phyloP scores from a whole-genome alignment of 2,888 invertebrate genomes.

The Galeruca laticollis region DNA sequence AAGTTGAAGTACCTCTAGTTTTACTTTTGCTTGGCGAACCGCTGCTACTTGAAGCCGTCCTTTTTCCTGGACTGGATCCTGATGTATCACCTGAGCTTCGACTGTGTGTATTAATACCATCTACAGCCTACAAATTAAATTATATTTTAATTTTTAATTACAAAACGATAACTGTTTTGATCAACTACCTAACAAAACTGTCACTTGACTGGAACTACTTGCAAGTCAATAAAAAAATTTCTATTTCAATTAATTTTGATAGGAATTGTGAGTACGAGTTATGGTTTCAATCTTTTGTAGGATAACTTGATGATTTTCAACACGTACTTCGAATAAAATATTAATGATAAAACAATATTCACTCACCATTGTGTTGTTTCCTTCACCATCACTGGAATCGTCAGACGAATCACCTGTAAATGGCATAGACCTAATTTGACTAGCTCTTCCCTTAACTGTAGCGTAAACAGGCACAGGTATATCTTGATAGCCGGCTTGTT shows the following conservation, averaged over 20 bases:
- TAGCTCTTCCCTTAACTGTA: slow-evolving; percentile 95
- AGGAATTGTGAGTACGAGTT: too few species aligned
- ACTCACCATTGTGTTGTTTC: slow-evolving; percentile 66
- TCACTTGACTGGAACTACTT: too few species aligned
- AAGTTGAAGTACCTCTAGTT: slow-evolving; percentile 75
- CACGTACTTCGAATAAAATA: too few species aligned
- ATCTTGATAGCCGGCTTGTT: slow-evolving; percentile 85
- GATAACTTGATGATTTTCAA: too few species aligned
- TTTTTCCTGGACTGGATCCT: slow-evolving; percentile 86
- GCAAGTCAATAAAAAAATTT: too few species aligned
- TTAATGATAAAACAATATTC: too few species aligned
- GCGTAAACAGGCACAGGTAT: slow-evolving; percentile 96
- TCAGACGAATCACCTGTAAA: slow-evolving; percentile 95
- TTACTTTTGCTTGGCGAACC: slow-evolving; percentile 86
- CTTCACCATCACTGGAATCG: slow-evolving; percentile 94
- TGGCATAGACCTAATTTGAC: slow-evolving; percentile 95
- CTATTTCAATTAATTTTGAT: too few species aligned
- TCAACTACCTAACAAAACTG: too few species aligned
- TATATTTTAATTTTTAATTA: too few species aligned
- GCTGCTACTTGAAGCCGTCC: slow-evolving; percentile 75
- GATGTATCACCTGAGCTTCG: slow-evolving; percentile 89
- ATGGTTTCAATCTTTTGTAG: too few species aligned
- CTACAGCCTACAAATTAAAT: slow-evolving; percentile 58
- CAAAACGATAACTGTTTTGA: too few species aligned
- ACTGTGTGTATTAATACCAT: slow-evolving; percentile 76